Evolutionary conservation across 2,888 invertebrate genomes (phyloP), one percentile per base, ranked within the genome.

Genomic region (Lamellibrachia satsuma): DNA sequence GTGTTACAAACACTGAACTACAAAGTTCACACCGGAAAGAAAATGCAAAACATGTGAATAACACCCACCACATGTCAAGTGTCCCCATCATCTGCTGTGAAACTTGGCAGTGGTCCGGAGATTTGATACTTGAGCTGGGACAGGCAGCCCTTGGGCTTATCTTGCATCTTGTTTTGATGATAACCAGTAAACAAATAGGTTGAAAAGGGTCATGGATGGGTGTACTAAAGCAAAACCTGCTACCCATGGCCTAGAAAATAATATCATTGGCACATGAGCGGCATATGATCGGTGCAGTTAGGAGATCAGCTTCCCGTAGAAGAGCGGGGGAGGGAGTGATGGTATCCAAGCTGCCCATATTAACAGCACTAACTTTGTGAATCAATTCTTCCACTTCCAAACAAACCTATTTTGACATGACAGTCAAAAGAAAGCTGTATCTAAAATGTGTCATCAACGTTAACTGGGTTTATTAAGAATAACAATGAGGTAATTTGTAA

Each of bases 81-180:
- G 39, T 39, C 39, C 8, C 55, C 9, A n/a, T 22, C 22, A n/a
- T 75, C 75, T n/a, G 22, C 75, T 3, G 22, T 15, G 75, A n/a
- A 75, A 75, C 75, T 75, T 75, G 75, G 75, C 75, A 75, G 75
- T 22, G 75, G 22, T 75, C 60, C 22, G 15, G 22, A 75, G 75
- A 75, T 75, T n/a, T 75, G 75, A 75, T n/a, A 75, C 22, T 22
- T 75, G 75, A 75, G 75, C 75, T 6, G 75, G 75, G 75, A n/a
- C 39, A 39, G n/a, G 75, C 75, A 75, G 75, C 75, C 3, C 75
- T 75, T 75, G 75, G 15, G 75, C 75, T 75, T 75, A 75, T 75
- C 75, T 4, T 75, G 75, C 75, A 75, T 75, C 75, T 75, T 75
- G 75, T 75, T 75, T 75, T 75, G n/a, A 75, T 75, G 75, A 75